A percentile compares a stretch with the other conserved stretches of the same genome.
phyloP scores from a whole-genome alignment of 2,797 vertebrate species.

The Coilia nasus region DNA sequence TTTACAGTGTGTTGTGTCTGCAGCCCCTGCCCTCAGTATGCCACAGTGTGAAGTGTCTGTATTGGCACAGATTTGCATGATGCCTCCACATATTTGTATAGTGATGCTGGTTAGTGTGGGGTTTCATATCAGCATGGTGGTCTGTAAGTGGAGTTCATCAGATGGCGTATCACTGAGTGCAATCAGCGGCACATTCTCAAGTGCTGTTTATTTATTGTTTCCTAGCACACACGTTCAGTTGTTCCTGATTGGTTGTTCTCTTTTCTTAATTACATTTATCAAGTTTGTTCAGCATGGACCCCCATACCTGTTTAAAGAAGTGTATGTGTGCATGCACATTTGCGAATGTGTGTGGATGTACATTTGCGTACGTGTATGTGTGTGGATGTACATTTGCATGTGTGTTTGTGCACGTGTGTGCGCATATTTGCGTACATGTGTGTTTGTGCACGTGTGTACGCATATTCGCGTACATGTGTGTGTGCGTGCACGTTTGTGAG shows the following conservation, averaged over 20 bases:
- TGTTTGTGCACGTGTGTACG: background rate
- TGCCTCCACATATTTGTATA: too few species aligned
- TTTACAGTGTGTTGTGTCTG: conserved; percentile 45
- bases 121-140: too few species aligned
- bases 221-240: background rate
- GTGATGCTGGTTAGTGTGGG: too few species aligned
- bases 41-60: background rate
- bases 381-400: background rate
- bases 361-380: background rate
- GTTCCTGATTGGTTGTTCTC: background rate
- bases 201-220: background rate
- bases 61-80: too few species aligned
- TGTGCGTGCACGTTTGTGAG: background rate
- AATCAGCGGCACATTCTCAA: background rate
- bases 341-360: background rate
- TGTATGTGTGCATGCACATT: background rate
- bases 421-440: conserved; percentile 15
- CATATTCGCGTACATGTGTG: too few species aligned
- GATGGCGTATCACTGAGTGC: background rate
- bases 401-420: conserved; percentile 13
- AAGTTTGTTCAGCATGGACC: conserved; percentile 11
- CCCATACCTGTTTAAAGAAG: conserved; percentile 9
- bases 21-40: conserved; percentile 26
- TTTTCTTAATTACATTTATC: background rate
- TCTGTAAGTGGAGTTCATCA: too few species aligned